These are phyloP conservation scores for Mesoclemmys tuberculata DNA, from an alignment of 2,113 vertebrate genomes.

Conservation along the genomic window DNA sequence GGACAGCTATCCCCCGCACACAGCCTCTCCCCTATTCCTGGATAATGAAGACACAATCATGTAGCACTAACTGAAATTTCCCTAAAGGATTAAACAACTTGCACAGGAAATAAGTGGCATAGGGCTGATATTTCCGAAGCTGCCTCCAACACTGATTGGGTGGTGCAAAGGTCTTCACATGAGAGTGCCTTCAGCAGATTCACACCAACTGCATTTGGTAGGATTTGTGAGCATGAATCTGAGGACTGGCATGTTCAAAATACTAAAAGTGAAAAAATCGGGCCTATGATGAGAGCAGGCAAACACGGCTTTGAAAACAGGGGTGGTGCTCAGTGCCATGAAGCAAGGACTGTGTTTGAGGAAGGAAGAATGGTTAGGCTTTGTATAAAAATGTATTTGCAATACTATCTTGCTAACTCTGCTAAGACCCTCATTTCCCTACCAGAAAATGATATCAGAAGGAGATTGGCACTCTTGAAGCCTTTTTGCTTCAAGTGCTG, in stretches of 20 bases:
- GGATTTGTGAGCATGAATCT: background rate
- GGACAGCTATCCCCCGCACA: constrained; percentile 33
- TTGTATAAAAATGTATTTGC: background rate
- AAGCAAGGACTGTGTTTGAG: background rate
- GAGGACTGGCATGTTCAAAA: constrained; percentile 38
- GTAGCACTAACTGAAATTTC: constrained; percentile 21
- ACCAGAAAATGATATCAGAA: background rate
- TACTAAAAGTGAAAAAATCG: background rate
- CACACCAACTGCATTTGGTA: constrained; percentile 38
- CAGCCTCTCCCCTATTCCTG: background rate
- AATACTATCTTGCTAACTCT: background rate
- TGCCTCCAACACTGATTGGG: constrained; percentile 63
- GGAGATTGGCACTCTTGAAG: background rate
- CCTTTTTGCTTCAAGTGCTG: too few relatives aligned
- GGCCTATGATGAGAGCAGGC: background rate
- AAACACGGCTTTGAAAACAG: constrained; percentile 23
- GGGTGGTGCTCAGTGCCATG: background rate
- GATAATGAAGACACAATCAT: background rate
- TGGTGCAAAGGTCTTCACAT: constrained; percentile 70
- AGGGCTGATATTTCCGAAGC: constrained; percentile 58
- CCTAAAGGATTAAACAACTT: constrained; percentile 50
- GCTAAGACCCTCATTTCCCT: background rate
- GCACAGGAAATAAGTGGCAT: constrained; percentile 43
- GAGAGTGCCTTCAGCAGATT: constrained; percentile 65
- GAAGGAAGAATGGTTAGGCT: background rate